Percentiles rank a stretch among this genome's conserved stretches.
phyloP scores from a whole-genome alignment of 2,888 invertebrate species.

The Melipona beecheii region DNA sequence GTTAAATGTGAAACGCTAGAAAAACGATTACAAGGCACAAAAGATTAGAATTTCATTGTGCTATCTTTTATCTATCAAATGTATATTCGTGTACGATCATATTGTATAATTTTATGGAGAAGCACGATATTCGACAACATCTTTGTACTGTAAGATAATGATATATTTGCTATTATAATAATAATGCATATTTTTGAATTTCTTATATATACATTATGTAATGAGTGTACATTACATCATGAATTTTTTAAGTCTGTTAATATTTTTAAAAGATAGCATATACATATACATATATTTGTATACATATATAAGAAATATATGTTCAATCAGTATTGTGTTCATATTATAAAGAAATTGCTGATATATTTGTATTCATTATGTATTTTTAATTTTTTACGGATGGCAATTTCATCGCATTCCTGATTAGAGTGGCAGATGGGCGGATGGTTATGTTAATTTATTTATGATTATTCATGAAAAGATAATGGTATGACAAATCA shows the following conservation, averaged over 20 bases:
- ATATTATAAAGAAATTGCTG: conserved; percentile 39
- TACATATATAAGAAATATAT: conserved; percentile 49
- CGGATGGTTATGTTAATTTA: conserved; percentile 29
- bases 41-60: conserved; percentile 17
- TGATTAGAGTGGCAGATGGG: conserved; percentile 14
- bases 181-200: conserved; percentile 34
- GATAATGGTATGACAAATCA: background rate
- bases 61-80: conserved; percentile 14
- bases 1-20: conserved; percentile 9
- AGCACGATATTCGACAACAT: conserved; percentile 38
- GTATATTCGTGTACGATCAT: conserved; percentile 10
- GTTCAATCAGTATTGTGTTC: conserved; percentile 59
- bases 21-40: conserved; percentile 20
- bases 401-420: conserved; percentile 16
- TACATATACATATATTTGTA: conserved; percentile 46
- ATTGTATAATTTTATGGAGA: conserved; percentile 8
- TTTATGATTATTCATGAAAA: conserved; percentile 14
- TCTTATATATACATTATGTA: conserved; percentile 1
- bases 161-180: conserved; percentile 25
- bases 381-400: conserved; percentile 46
- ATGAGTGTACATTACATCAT: conserved; percentile 34
- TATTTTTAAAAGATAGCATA: conserved; percentile 54
- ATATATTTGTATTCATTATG: conserved; percentile 41
- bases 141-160: conserved; percentile 47
- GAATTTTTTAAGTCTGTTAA: conserved; percentile 50